Conservation (phyloP, 2,113 vertebrate genomes). For the Pogona vitticeps region DNA sequence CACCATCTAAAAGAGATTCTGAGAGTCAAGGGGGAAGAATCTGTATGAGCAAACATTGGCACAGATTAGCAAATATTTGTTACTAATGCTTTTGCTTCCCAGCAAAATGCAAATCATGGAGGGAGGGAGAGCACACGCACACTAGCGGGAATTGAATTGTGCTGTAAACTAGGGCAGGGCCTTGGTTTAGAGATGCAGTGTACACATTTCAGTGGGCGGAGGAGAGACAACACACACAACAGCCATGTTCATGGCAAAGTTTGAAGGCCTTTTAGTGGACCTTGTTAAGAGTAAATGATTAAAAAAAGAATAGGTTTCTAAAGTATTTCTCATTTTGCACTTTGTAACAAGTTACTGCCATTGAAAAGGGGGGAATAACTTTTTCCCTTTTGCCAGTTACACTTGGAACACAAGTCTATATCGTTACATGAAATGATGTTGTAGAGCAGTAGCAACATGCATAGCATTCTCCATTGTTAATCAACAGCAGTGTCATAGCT, state of each 20-base stretch:
- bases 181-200: not conserved
- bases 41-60: slow-evolving; percentile 51
- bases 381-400: too few relatives aligned
- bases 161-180: not conserved
- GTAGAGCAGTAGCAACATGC: too few relatives aligned
- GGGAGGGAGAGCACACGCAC: not conserved
- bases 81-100: slow-evolving; percentile 12
- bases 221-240: not conserved
- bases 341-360: too few relatives aligned
- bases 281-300: not conserved
- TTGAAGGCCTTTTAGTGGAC: not conserved
- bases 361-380: too few relatives aligned
- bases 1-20: slow-evolving; percentile 47
- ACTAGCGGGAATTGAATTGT: not conserved
- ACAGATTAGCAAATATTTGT: slow-evolving; percentile 62
- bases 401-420: too few relatives aligned
- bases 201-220: not conserved
- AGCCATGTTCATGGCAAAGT: not conserved
- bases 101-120: slow-evolving; percentile 23
- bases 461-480: too few relatives aligned
- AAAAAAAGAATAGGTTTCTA: not conserved
- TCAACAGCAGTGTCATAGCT: too few relatives aligned
- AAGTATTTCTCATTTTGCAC: too few relatives aligned
- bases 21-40: slow-evolving; percentile 34
- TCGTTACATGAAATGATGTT: too few relatives aligned